Evolutionary conservation across 2,888 invertebrate genomes (phyloP), one percentile per base, ranked within the genome.

Genomic region (Phasia obesa): DNA sequence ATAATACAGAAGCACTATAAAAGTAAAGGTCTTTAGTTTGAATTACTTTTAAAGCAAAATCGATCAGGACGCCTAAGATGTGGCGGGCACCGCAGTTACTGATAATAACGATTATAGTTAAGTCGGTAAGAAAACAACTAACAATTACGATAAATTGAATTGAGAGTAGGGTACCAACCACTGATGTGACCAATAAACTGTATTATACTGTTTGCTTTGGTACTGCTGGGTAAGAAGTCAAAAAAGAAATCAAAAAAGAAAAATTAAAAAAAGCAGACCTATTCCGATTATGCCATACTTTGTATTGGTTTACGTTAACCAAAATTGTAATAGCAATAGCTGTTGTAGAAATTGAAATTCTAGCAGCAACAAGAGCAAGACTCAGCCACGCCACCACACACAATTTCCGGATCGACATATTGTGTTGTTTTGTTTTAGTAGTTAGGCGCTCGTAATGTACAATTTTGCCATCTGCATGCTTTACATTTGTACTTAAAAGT

Each of bases 331-430:
- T 69, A 73, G 79, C 70, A 79, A 75, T 49, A 82, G 74, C 78
- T 70, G 65, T 60, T 69, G 25, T 23, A 74, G 25, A 70, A 74
- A 53, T 78, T 75, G 81, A 71, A 81, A 67, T 70, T 81, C 65
- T 73, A 62, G 55, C 60, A 25, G 67, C 23, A 65, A 64, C 88
- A 88, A 59, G 65, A 74, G 49, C 49, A 82, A 75, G 76, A 57
- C 65, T 49, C 85, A 84, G 84, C 77, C 86, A 85, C 84, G 83
- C 78, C 86, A 85, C 85, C 86, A 86, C 89, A 87, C 88, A 89
- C 88, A 88, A 89, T 89, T 88, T 88, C 88, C 88, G 89, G 88
- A 88, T 89, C 86, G 88, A 86, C 88, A 89, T 89, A 88, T 88
- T 88, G 88, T 89, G 89, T 87, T 89, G 88, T 89, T 86, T 70